Evolutionary conservation across 2,797 vertebrate genomes (phyloP).

Genomic region (Scyliorhinus canicula): DNA sequence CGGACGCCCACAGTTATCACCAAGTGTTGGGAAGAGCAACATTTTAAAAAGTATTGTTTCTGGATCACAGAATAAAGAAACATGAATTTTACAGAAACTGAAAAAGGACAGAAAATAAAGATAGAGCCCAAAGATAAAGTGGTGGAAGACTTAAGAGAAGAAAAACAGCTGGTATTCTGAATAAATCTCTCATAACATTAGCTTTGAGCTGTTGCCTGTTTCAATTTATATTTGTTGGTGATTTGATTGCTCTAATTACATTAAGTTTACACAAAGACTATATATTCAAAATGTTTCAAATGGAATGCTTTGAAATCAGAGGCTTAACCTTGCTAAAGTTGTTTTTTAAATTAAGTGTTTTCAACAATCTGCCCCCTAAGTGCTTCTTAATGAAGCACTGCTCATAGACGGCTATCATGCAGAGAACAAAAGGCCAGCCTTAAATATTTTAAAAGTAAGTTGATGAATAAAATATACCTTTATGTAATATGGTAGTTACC

Average conservation of each 20-base stretch:
- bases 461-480: constrained; percentile 19
- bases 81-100: neutral
- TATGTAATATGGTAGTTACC: neutral
- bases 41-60: neutral
- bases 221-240: neutral
- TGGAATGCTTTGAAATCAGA: neutral
- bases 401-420: neutral
- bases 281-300: neutral
- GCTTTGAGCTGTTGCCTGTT: neutral
- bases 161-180: too few species aligned
- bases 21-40: neutral
- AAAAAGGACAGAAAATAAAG: neutral
- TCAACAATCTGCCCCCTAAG: constrained; percentile 2
- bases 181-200: neutral
- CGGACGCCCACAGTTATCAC: neutral
- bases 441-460: constrained; percentile 29
- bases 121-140: neutral
- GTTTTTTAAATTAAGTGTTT: neutral
- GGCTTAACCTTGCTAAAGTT: neutral
- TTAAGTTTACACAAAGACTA: neutral
- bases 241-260: neutral
- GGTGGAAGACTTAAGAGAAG: neutral
- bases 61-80: neutral
- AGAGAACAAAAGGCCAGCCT: neutral
- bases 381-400: constrained; percentile 17